A percentile compares a stretch with the other conserved stretches of the same genome.
Conservation (phyloP, 1,140 invertebrate genomes). For the Zophobas morio region DNA sequence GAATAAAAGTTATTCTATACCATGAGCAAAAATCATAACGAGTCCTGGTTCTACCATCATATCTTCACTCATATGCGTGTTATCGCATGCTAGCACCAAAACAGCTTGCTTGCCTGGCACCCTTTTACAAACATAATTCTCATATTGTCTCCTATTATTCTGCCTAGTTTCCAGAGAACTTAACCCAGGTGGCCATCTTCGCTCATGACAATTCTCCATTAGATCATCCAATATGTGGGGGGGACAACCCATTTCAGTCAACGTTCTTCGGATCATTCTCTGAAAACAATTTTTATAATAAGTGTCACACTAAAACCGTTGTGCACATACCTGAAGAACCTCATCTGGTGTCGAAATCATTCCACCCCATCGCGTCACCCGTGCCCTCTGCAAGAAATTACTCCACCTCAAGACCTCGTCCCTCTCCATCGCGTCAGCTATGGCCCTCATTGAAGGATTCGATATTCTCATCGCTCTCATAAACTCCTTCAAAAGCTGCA, state of each 20-base stretch:
- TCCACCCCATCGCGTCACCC: slow-evolving; percentile 95
- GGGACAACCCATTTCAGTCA: slow-evolving; percentile 94
- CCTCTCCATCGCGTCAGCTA: slow-evolving; percentile 93
- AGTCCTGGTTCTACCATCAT: slow-evolving; percentile 97
- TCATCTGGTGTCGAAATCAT: slow-evolving; percentile 98
- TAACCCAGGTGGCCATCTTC: slow-evolving; percentile 93
- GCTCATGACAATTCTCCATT: slow-evolving; percentile 97
- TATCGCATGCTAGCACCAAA: slow-evolving; percentile 94
- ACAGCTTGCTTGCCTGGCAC: slow-evolving; percentile 97
- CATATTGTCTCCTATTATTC: slow-evolving; percentile 92
- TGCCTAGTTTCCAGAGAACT: slow-evolving; percentile 94
- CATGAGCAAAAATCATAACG: slow-evolving; percentile 99
- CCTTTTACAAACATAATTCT: slow-evolving; percentile 94
- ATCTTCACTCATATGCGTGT: slow-evolving; percentile 94
- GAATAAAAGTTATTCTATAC: slow-evolving; percentile 82
- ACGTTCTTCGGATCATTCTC: slow-evolving; percentile 91
- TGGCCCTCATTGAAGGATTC: slow-evolving; percentile 90
- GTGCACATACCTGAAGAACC: slow-evolving; percentile 81
- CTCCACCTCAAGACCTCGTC: slow-evolving; percentile 96
- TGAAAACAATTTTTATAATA: slow-evolving; percentile 67
- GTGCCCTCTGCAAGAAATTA: slow-evolving; percentile 84
- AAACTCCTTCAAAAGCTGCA: slow-evolving; percentile 91
- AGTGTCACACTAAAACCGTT: too few species aligned
- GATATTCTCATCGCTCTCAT: slow-evolving; percentile 91
- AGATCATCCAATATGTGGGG: slow-evolving; percentile 93